Base-by-base conservation (phyloP, 2,113 vertebrate species). In the Glaucidium brasilianum region DNA sequence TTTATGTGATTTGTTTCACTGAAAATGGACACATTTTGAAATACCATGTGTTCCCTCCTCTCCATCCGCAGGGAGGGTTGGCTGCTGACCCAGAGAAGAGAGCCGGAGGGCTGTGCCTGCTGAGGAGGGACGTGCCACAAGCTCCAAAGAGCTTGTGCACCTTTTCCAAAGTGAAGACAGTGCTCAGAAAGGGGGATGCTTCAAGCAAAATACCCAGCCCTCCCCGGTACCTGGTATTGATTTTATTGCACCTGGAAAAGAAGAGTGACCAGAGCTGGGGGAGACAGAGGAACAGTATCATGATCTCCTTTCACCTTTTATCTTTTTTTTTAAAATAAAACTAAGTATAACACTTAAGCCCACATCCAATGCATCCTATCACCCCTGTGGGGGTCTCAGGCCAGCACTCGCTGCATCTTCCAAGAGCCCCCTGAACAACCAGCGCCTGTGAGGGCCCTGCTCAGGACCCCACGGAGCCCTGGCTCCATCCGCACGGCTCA, bases 21-120 rank as follows among this genome's bases (percentile, higher is more conserved):
- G 91, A 35, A 89, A 95, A 92, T 2, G 26, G 83, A 91, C 86
- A 77, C 43, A 41, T 80, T 95, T 92, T 93, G 76, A 90, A 94
- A 86, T 27, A 41, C 52, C 86, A 37, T 13, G 69, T 85, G 83
- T 67, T 92, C 59, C 67, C 71, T 82, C 63, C 88, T 56, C 66
- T 29, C 72, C 75, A 69, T 74, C 87, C 73, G 25, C 60, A 55
- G 69, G 83, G 73, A n/a, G 50, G 50, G 6, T 6, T 45, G 55
- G 94, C 92, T 90, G 90, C 81, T 53, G 90, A 85, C 85, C 83
- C 72, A 25, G 47, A 5, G 23, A 63, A 20, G 56, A 0, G 3
- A 69, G 63, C 62, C 22, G 47, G 15, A 34, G 85, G 81, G 56
- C 64, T 75, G 74, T 1, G 55, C 37, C 27, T 27, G 72, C 37